Base-by-base conservation (phyloP, 2,797 vertebrate species). In the Amniataba percoides region DNA sequence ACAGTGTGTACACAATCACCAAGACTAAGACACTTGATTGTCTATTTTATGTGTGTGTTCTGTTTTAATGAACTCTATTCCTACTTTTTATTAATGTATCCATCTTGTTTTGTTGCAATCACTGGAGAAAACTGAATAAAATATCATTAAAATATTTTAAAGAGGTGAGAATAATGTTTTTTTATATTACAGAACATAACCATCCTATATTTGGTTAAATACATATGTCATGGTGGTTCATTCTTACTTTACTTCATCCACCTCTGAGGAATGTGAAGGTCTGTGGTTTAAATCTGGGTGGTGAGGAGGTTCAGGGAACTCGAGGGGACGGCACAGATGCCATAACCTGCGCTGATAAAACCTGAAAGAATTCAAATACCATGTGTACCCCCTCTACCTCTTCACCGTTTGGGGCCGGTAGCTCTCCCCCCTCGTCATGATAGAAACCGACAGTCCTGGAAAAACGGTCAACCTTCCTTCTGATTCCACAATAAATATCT, bases 401-500 rank as follows among this genome's bases (percentile, higher is more conserved):
- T 49, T 12, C 19, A 14, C 53, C 34, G 51, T 13, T 59, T 52
- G 19, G 19, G 53, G 31, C 21, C 40, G 59, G 71, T 60, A 58
- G 18, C 36, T 42, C 63, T 65, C 34, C 5, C 36, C 19, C 53
- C 25, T 60, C 36, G 18, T 18, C 61, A 53, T 9, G 48, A 68
- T 3, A 51, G 5, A 2, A 83, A 72, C 70, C 45, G 11, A 49
- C 27, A 15, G 21, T 57, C n/a, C 58, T 68, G 63, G 71, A 65
- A 61, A 76, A 73, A 74, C 15, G 18, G 65, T 61, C 45, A 73
- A 59, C 11, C 53, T 42, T 77, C 63, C 46, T 27, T 40, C 45
- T 65, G n/a, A 18, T 71, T 71, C 75, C 59, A 55, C 51, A 48
- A 21, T 57, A 55, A 71, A 78, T 39, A 70, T 70, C 16, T 59